phyloP scores from a whole-genome alignment of 2,113 vertebrate species.

The Myocastor coypus region DNA sequence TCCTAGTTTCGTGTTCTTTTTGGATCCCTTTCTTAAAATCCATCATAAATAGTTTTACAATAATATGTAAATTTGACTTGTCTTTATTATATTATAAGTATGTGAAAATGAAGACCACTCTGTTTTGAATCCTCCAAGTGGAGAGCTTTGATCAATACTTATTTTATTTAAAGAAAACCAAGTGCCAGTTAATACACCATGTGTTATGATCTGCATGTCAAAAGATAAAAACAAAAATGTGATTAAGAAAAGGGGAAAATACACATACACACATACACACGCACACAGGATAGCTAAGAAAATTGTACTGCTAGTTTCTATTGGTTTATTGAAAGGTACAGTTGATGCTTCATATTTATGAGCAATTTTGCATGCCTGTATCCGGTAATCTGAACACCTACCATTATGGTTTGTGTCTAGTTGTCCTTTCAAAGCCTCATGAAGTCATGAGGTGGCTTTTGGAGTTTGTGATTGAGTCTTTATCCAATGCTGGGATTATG shows the following conservation, averaged over 20 bases:
- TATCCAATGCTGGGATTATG: no score
- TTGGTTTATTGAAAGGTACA: no score
- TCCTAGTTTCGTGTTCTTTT: not conserved
- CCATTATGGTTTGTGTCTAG: no score
- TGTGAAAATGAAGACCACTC: not conserved
- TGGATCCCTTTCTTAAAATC: not conserved
- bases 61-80: not conserved
- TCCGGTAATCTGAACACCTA: no score
- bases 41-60: not conserved
- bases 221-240: not conserved
- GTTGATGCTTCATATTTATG: no score
- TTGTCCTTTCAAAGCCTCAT: no score
- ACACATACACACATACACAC: no score
- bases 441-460: no score
- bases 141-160: not conserved
- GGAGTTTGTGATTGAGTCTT: no score
- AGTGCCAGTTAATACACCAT: not conserved
- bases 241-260: not conserved
- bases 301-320: no score
- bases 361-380: no score
- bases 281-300: no score
- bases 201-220: not conserved
- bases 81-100: not conserved
- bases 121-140: not conserved
- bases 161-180: constrained; percentile 15